phyloP scores from a whole-genome alignment of 2,113 vertebrate species.

The Mugil cephalus region DNA sequence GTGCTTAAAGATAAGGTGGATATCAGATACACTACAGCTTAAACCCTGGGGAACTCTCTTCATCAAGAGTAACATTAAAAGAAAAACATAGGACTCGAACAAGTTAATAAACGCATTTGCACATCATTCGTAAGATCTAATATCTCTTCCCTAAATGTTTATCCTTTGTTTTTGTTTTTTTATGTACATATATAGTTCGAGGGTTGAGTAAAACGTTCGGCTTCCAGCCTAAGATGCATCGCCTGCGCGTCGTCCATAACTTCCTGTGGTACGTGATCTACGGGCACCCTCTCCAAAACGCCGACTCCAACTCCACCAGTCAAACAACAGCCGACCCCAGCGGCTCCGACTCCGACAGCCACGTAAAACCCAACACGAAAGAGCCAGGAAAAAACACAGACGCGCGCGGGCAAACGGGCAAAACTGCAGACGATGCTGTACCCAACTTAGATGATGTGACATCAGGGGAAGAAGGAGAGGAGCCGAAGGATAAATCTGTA shows the following conservation, averaged over 20 bases:
- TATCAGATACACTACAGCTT: too few relatives aligned
- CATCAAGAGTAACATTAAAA: too few relatives aligned
- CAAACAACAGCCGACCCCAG: background rate
- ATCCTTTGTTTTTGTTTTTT: background rate
- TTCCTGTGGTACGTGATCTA: conserved; percentile 96
- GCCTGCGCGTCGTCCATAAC: conserved; percentile 87
- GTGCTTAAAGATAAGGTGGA: too few relatives aligned
- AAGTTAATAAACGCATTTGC: too few relatives aligned
- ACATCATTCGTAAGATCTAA: too few relatives aligned
- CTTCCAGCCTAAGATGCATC: conserved; percentile 97
- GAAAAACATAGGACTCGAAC: too few relatives aligned
- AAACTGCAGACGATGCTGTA: background rate
- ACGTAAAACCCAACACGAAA: background rate
- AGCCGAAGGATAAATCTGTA: background rate
- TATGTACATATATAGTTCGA: conserved; percentile 82
- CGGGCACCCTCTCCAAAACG: conserved; percentile 83
- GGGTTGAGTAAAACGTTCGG: conserved; percentile 91
- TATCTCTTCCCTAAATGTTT: background rate
- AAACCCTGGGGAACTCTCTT: too few relatives aligned
- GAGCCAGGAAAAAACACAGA: background rate
- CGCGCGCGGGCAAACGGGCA: background rate
- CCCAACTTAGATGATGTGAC: conserved; percentile 15
- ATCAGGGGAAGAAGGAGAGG: conserved; percentile 45
- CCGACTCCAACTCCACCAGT: background rate
- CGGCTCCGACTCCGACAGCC: background rate